Percentiles rank a stretch among this genome's conserved stretches.
Evolutionary conservation across 2,113 vertebrate genomes (phyloP).

Genomic region (Desmodus rotundus): DNA sequence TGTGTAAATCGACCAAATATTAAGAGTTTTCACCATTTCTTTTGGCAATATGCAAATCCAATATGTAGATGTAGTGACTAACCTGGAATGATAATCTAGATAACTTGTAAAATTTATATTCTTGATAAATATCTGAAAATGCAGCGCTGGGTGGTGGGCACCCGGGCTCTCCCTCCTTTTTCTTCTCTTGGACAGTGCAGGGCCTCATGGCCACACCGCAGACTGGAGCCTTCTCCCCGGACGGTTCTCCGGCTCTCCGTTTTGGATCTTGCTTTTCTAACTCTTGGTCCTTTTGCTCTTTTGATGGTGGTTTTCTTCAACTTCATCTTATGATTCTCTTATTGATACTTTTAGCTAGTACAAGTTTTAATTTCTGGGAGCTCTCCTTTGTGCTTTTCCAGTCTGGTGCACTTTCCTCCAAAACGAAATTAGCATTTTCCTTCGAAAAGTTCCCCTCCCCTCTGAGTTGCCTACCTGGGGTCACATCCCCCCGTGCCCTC

Average conservation of each 20-base stretch:
- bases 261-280: neutral
- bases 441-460: neutral
- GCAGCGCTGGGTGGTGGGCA: neutral
- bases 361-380: neutral
- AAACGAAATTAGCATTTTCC: neutral
- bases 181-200: too few relatives aligned
- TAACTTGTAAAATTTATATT: neutral
- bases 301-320: neutral
- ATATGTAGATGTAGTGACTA: neutral
- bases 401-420: neutral
- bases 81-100: neutral
- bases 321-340: neutral
- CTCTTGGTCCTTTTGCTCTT: neutral
- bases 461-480: too few relatives aligned
- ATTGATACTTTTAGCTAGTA: neutral
- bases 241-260: neutral
- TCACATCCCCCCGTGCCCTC: too few relatives aligned
- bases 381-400: neutral
- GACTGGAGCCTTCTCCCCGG: too few relatives aligned
- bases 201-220: neutral
- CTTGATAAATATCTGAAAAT: neutral
- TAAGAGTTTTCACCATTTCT: neutral
- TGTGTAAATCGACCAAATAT: neutral
- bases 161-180: neutral
- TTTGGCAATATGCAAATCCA: neutral